Conservation (phyloP, 2,888 invertebrate genomes). For the Monochamus alternatus region DNA sequence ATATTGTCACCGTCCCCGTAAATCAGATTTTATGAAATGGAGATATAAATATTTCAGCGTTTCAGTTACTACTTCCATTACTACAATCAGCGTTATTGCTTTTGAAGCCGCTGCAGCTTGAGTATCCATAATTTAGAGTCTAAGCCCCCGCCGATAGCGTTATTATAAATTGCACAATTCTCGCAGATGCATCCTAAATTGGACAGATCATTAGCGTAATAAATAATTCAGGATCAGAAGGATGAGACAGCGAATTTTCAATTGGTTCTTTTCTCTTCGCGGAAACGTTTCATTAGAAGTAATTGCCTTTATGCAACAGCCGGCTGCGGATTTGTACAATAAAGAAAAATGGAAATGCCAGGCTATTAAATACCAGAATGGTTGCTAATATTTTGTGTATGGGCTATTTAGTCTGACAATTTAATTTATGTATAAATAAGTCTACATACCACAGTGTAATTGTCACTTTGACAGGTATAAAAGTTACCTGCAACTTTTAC, state of each 20-base stretch:
- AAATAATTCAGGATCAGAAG: slow-evolving; percentile 20
- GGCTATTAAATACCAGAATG: background rate
- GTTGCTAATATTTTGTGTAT: background rate
- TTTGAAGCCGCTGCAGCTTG: background rate
- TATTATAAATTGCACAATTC: background rate
- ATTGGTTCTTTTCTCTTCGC: background rate
- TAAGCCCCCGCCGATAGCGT: background rate
- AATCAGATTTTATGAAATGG: too few species aligned
- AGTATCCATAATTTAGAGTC: background rate
- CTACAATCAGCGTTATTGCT: background rate
- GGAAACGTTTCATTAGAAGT: slow-evolving; percentile 12
- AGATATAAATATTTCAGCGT: background rate
- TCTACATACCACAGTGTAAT: too few species aligned
- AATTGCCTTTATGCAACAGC: slow-evolving; percentile 1
- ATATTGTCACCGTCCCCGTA: background rate
- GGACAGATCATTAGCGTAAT: slow-evolving; percentile 23
- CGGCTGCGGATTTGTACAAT: background rate
- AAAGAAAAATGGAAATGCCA: background rate
- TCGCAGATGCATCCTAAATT: slow-evolving; percentile 8
- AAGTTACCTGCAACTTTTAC: too few species aligned
- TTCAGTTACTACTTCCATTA: background rate
- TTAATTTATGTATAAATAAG: too few species aligned
- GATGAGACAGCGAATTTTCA: background rate
- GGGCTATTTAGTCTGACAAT: too few species aligned
- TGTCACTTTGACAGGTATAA: too few species aligned